These are phyloP conservation scores for Lysandra coridon DNA, from an alignment of 2,888 invertebrate species.

Conservation along the genomic window DNA sequence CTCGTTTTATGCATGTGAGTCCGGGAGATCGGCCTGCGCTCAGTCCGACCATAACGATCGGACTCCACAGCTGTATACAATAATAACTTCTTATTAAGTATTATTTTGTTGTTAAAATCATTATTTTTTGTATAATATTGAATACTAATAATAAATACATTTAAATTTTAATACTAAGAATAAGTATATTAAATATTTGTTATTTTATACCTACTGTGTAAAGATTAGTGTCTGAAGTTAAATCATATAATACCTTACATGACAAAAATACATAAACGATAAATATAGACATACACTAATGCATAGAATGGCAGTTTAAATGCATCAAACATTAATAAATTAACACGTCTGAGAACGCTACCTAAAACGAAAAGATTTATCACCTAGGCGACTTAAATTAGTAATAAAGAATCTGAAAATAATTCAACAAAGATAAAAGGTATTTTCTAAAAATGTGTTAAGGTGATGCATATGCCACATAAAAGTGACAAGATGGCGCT, in stretches of 20 bases:
- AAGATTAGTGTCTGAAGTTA: not conserved
- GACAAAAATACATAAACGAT: constrained; percentile 3
- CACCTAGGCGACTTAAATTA: constrained; percentile 41
- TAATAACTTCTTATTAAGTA: no score
- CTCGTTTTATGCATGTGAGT: no score
- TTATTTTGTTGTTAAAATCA: no score
- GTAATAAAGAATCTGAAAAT: constrained; percentile 43
- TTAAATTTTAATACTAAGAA: no score
- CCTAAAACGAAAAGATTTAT: constrained; percentile 35
- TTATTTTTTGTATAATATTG: no score
- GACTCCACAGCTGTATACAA: no score
- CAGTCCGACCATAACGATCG: no score
- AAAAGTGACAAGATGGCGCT: constrained; percentile 60
- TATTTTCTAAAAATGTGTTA: constrained; percentile 50
- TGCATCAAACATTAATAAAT: constrained; percentile 22
- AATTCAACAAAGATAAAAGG: constrained; percentile 46
- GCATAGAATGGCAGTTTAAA: constrained; percentile 25
- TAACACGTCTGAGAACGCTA: constrained; percentile 2
- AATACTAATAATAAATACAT: no score
- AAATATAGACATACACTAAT: constrained; percentile 1
- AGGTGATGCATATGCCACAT: constrained; percentile 54
- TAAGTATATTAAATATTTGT: no score
- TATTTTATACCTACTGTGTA: not conserved
- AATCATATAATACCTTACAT: not conserved
- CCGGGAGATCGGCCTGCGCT: no score